Conservation (phyloP, 2,888 invertebrate genomes). For the Hydriomena furcata region DNA sequence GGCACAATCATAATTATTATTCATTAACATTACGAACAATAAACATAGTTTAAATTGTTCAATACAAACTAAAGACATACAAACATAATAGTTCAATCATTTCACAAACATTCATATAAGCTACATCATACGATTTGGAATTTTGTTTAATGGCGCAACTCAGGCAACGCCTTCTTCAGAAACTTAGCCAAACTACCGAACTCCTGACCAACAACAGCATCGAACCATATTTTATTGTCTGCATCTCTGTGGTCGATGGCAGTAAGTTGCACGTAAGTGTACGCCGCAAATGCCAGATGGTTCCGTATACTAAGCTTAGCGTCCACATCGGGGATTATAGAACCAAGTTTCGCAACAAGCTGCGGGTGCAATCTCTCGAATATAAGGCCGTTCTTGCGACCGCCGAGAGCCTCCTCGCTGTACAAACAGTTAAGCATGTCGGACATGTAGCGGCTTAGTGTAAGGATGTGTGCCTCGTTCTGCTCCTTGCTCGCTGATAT, state of each 20-base stretch:
- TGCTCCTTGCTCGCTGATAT: slow-evolving; percentile 45
- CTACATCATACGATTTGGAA: too few species aligned
- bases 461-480: slow-evolving; percentile 47
- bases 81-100: not conserved
- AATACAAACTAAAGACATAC: not conserved
- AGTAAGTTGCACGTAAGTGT: slow-evolving; percentile 53
- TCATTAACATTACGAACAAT: not conserved
- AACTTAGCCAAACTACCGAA: slow-evolving; percentile 55
- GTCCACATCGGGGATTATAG: slow-evolving; percentile 58
- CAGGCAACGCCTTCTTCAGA: slow-evolving; percentile 52
- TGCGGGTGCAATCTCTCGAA: slow-evolving; percentile 60
- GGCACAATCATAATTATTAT: slow-evolving; percentile 6
- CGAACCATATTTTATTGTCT: slow-evolving; percentile 57
- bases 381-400: slow-evolving; percentile 52
- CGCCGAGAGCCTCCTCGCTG: slow-evolving; percentile 53
- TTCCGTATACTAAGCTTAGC: slow-evolving; percentile 60
- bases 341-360: slow-evolving; percentile 53
- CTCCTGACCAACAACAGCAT: slow-evolving; percentile 50
- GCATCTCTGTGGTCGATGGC: slow-evolving; percentile 45
- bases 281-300: slow-evolving; percentile 65
- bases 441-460: slow-evolving; percentile 53
- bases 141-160: slow-evolving; percentile 37
- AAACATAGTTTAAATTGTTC: not conserved
- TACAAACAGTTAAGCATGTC: slow-evolving; percentile 70
- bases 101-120: not conserved